These are phyloP conservation scores for Crambe crambe DNA, from an alignment of 37 sponge, comb jelly and placozoan genomes.

Conservation along the genomic window DNA sequence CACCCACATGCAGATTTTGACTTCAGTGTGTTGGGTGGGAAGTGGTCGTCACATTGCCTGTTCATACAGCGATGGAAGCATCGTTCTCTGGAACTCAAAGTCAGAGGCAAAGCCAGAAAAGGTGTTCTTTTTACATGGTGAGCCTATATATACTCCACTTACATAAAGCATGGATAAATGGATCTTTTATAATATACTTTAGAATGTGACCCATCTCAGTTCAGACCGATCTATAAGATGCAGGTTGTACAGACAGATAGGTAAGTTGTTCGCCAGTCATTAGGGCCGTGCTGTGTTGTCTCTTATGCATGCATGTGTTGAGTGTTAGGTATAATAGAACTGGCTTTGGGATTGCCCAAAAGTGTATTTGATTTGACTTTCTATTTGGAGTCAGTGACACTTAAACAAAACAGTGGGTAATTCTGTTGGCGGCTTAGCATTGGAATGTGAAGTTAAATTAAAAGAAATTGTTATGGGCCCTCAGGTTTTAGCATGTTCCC, in stretches of 20 bases:
- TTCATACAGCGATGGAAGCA: conserved; percentile 55
- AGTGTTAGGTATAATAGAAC: not conserved
- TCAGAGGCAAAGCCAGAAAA: conserved; percentile 56
- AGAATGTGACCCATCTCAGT: not conserved
- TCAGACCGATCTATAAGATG: conserved; percentile 31
- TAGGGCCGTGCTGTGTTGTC: too few relatives aligned
- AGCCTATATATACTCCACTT: not conserved
- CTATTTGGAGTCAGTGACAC: too few relatives aligned
- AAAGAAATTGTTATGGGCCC: too few relatives aligned
- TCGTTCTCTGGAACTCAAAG: conserved; percentile 57
- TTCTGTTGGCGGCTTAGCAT: too few relatives aligned
- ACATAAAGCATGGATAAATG: too few relatives aligned
- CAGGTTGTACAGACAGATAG: conserved; percentile 33
- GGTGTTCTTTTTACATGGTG: conserved; percentile 42
- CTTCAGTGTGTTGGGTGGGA: conserved; percentile 44
- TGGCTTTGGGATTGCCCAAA: not conserved
- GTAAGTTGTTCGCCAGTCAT: not conserved
- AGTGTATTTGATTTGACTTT: too few relatives aligned
- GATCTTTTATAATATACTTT: too few relatives aligned
- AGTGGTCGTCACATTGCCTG: conserved; percentile 43
- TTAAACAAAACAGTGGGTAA: too few relatives aligned
- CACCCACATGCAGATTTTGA: conserved; percentile 32
- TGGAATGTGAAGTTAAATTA: too few relatives aligned
- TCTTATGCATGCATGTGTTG: too few relatives aligned
- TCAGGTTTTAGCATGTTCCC: too few relatives aligned